Conservation (phyloP, 2,113 vertebrate genomes). For the Morone chrysops region DNA sequence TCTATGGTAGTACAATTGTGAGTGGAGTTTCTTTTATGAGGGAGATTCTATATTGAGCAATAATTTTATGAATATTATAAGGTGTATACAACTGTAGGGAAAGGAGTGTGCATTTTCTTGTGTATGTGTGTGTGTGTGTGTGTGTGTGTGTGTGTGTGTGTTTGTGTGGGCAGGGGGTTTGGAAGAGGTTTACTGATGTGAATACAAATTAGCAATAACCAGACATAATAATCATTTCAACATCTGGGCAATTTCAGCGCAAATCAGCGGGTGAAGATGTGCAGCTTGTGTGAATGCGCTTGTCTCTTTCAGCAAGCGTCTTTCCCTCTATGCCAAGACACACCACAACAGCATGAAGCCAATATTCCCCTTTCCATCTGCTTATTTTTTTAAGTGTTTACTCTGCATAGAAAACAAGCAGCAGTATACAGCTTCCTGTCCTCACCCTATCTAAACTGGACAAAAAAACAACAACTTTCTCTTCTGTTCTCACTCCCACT, state of each 20-base stretch:
- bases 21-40: not conserved
- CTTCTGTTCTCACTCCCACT: constrained; percentile 78
- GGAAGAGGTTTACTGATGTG: not conserved
- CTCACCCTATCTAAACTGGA: constrained; percentile 16
- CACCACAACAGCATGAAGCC: constrained; percentile 5
- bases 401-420: constrained; percentile 34
- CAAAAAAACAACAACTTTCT: constrained; percentile 42
- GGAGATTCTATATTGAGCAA: constrained; percentile 2
- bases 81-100: not conserved
- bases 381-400: constrained; percentile 16
- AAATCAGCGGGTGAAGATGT: constrained; percentile 4
- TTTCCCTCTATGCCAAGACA: constrained; percentile 1
- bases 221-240: constrained; percentile 27
- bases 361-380: not conserved
- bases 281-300: not conserved
- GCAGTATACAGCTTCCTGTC: constrained; percentile 56
- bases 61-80: not conserved
- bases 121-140: too few relatives aligned
- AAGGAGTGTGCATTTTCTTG: not conserved
- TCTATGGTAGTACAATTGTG: not conserved
- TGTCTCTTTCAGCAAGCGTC: not conserved
- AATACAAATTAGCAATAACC: constrained; percentile 37
- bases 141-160: not conserved
- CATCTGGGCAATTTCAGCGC: constrained; percentile 31
- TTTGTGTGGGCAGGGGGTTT: not conserved